Evolutionary conservation across 2,888 invertebrate species (phyloP), one percentile per base, ranked within the genome.

Genomic region (Choristoneura rosaceana): DNA sequence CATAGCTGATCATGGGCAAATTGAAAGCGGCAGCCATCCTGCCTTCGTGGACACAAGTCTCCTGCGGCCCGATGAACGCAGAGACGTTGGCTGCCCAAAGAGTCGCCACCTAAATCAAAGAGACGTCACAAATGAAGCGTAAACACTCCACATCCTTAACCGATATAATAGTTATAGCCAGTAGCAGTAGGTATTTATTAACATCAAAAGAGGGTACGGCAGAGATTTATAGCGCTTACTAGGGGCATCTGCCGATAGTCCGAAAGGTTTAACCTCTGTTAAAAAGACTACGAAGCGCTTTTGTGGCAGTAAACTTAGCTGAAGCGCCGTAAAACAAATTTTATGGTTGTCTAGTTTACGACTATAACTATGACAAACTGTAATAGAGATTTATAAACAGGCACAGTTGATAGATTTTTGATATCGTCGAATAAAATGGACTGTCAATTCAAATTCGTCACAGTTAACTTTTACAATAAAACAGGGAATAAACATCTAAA

Each of bases 1-100:
- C 99, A 87, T 99, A 99, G 78, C 99, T 99, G 84, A 99, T 97
- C 99, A 99, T 99, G 5, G 98, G 98, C 64, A 98, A 93, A 89
- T 99, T 98, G 91, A 99, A 98, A 58, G 98, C 97, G 0, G 98
- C 97, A 0, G 99, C 98, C 96, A 99, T 97, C 78, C 97, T 96
- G 0, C 98, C 99, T 90, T 99, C 99, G 88, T 98, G 98, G 25
- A 98, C 96, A 88, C 99, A 98, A 0, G 98, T 97, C 87, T 98
- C 98, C 78, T 94, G 93, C 60, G 93, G 93, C 0, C 98, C 99
- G 79, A 99, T 97, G 87, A 98, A 98, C 47, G 96, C 98, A 2
- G 97, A 96, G 69, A 99, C 96, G 82, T 98, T 97, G 77, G 95
- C 94, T 64, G 96, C 97, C 97, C 98, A 98, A 58, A 98, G 90